These are phyloP conservation scores for Coturnix japonica DNA, from an alignment of 2,113 vertebrate genomes.

Conservation along the genomic window DNA sequence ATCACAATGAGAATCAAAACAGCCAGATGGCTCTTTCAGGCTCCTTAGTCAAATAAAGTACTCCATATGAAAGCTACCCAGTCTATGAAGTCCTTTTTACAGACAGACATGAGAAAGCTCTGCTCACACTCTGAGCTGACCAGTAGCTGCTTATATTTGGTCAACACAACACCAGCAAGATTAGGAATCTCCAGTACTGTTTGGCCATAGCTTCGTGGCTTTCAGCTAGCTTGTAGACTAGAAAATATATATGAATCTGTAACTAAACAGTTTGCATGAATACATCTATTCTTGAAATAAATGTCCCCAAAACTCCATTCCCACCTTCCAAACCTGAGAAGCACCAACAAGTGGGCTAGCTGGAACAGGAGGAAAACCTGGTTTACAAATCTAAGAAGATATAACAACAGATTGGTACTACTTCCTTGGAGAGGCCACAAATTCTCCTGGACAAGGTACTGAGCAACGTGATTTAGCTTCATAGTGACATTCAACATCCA, in stretches of 20 bases:
- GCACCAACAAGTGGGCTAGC: not conserved
- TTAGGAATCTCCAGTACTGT: not conserved
- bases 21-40: conserved; percentile 46
- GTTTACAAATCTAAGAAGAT: not conserved
- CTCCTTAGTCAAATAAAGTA: conserved; percentile 12
- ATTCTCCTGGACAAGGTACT: not conserved
- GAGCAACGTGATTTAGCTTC: not conserved
- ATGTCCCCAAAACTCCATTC: not conserved
- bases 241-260: not conserved
- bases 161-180: not conserved
- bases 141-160: not conserved
- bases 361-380: not conserved
- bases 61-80: not conserved
- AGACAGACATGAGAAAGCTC: not conserved
- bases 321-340: not conserved
- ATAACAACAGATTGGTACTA: not conserved
- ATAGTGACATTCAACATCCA: not conserved
- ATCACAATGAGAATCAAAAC: conserved; percentile 15
- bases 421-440: not conserved
- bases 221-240: not conserved
- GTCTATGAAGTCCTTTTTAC: not conserved
- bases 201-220: not conserved
- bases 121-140: not conserved
- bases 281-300: not conserved
- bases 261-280: not conserved